Evolutionary conservation across 2,113 vertebrate genomes (phyloP), one percentile per base, ranked within the genome.

Genomic region (Leucosticte australis): DNA sequence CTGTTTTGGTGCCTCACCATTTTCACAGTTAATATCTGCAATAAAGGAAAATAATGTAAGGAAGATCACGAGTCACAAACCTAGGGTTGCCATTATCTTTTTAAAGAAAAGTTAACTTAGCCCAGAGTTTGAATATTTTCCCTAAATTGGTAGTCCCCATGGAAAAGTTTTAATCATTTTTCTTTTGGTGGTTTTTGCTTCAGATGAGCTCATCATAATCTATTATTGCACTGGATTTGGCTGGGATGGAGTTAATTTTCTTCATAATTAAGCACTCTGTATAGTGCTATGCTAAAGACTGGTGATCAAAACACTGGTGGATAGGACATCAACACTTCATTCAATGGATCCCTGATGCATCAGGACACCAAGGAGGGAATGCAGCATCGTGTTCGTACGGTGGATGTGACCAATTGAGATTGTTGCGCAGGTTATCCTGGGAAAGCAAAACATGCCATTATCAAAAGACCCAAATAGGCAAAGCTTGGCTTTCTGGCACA

Each of bases 321-420:
- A 26, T 59, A 82, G 33, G 11, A 78, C 33, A 53, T 4, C 13
- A 49, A 4, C 1, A 0, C 20, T 64, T 83, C 55, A 15, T 50
- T 52, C 31, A 52, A 8, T 20, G 24, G 33, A 35, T 37, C 20
- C 37, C 10, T 22, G 28, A 63, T 27, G n/a, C 17, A 67, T 33
- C 7, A 64, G 44, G 39, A 35, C 7, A 35, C 42, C 14, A 37
- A 56, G 42, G 14, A 67, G 67, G 7, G 14, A 7, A 50, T 63
- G 24, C 6, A 71, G 41, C 15, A 11, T 14, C 47, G 8, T 53
- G 17, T 16, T 53, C 0, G 0, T n/a, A 13, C 11, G 5, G 6
- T 33, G 12, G 41, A 33, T 27, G 13, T 31, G 28, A 49, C 7
- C 24, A 41, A 2, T 1, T 78, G 31, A 82, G 31, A 69, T 27